A percentile compares a stretch with the other conserved stretches of the same genome.
These are phyloP conservation scores for Drosophila hamatofila DNA, from an alignment of 2,888 invertebrate species.

Conservation along the genomic window DNA sequence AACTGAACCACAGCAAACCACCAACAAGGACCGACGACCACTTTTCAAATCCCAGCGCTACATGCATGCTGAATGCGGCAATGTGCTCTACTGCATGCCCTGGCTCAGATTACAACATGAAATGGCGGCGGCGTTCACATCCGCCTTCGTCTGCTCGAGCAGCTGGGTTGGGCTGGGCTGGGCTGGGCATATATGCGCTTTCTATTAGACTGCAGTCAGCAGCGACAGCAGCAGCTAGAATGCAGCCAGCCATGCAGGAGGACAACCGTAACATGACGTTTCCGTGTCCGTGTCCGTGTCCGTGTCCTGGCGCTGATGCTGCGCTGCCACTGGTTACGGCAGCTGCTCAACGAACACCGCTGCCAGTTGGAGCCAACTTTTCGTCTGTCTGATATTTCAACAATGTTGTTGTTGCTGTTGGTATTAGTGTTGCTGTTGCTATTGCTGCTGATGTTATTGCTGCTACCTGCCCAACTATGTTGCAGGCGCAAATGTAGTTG, in stretches of 20 bases:
- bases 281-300: conserved; percentile 70
- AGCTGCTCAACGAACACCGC: conserved; percentile 16
- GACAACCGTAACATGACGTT: conserved; percentile 80
- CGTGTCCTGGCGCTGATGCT: conserved; percentile 18
- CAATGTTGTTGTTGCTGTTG: conserved; percentile 57
- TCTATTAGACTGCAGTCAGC: conserved; percentile 54
- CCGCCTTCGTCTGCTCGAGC: conserved; percentile 39
- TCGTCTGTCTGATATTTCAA: conserved; percentile 43
- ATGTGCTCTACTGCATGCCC: conserved; percentile 53
- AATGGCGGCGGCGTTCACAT: conserved; percentile 57
- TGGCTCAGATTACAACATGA: conserved; percentile 71
- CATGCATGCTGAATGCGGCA: conserved; percentile 57
- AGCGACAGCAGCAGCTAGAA: conserved; percentile 36
- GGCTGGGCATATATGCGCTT: conserved; percentile 48
- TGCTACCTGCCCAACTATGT: conserved; percentile 48
- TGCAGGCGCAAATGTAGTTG: not conserved
- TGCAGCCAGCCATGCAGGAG: conserved; percentile 67
- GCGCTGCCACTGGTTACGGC: conserved; percentile 22
- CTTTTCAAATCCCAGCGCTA: conserved; percentile 50
- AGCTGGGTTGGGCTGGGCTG: not conserved
- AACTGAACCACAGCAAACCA: conserved; percentile 21
- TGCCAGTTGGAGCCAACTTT: conserved; percentile 61
- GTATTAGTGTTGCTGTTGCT: conserved; percentile 38
- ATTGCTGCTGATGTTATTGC: conserved; percentile 37
- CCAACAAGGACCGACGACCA: conserved; percentile 30